These are phyloP conservation scores for Rhinophrynus dorsalis DNA, from an alignment of 2,797 vertebrate species.

Conservation along the genomic window DNA sequence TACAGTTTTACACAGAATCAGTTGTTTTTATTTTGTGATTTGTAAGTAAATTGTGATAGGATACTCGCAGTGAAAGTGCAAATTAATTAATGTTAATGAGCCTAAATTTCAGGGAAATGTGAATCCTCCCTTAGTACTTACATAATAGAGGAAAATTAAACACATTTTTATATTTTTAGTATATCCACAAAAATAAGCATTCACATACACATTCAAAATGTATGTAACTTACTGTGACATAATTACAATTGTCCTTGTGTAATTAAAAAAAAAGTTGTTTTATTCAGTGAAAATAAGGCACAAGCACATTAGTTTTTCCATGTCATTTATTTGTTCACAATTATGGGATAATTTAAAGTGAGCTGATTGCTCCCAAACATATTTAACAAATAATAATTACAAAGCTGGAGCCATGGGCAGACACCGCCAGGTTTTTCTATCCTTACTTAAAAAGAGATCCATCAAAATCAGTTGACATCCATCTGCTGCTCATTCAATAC, in stretches of 20 bases:
- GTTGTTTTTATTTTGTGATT: no score
- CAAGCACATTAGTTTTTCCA: slow-evolving; percentile 13
- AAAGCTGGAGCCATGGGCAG: slow-evolving; percentile 47
- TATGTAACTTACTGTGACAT: no score
- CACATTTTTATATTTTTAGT: no score
- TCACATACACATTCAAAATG: no score
- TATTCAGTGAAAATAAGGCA: slow-evolving; percentile 17
- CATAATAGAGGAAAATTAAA: no score
- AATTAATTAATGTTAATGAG: no score
- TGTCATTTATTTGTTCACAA: slow-evolving; percentile 47
- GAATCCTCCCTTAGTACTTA: no score
- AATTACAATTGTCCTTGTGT: background rate
- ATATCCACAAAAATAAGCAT: no score
- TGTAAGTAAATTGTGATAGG: no score
- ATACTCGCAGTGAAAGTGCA: no score
- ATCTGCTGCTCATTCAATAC: slow-evolving; percentile 59
- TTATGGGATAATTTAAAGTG: slow-evolving; percentile 41
- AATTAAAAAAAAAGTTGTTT: background rate
- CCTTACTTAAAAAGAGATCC: slow-evolving; percentile 58
- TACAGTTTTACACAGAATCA: no score
- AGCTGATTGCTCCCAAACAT: slow-evolving; percentile 46
- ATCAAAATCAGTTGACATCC: slow-evolving; percentile 61
- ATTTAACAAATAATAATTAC: slow-evolving; percentile 50
- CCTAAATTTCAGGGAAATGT: no score
- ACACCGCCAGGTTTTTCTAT: slow-evolving; percentile 52